phyloP scores from a whole-genome alignment of 2,888 invertebrate species.

The Epirrhoe alternata region DNA sequence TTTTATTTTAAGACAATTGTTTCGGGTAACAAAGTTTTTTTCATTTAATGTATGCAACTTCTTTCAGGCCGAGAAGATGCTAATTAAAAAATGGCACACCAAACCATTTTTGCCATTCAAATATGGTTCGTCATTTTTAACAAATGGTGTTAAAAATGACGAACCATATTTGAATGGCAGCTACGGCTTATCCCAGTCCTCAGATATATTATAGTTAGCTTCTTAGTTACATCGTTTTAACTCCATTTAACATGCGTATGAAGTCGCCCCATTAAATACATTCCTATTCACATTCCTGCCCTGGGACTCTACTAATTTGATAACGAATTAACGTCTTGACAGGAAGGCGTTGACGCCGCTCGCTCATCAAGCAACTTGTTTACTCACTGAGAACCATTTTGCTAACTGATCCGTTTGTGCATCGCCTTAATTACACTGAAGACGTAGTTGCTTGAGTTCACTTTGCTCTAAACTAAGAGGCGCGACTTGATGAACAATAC shows the following conservation, averaged over 20 bases:
- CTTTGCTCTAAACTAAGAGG: constrained; percentile 6
- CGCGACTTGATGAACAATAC: background rate
- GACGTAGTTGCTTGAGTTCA: constrained; percentile 20
- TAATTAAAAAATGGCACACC: too few relatives aligned
- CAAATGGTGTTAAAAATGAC: too few relatives aligned
- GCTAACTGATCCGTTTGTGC: constrained; percentile 57
- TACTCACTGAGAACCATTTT: constrained; percentile 60
- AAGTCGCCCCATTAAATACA: background rate
- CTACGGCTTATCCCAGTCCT: too few relatives aligned
- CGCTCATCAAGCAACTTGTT: constrained; percentile 63
- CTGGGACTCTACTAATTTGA: constrained; percentile 69
- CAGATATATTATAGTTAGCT: too few relatives aligned
- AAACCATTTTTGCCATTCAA: too few relatives aligned
- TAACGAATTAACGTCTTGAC: constrained; percentile 79
- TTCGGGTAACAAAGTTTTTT: too few relatives aligned
- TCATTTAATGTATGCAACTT: too few relatives aligned
- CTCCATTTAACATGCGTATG: background rate
- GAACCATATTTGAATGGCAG: too few relatives aligned
- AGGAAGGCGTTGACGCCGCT: constrained; percentile 50
- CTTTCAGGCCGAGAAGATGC: too few relatives aligned
- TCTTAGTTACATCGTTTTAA: too few relatives aligned
- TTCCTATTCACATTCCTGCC: constrained; percentile 12
- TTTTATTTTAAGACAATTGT: too few relatives aligned
- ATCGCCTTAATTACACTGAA: constrained; percentile 54
- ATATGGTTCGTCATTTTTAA: too few relatives aligned